Conservation (phyloP, 2,888 invertebrate genomes). For the Malachius bipustulatus region DNA sequence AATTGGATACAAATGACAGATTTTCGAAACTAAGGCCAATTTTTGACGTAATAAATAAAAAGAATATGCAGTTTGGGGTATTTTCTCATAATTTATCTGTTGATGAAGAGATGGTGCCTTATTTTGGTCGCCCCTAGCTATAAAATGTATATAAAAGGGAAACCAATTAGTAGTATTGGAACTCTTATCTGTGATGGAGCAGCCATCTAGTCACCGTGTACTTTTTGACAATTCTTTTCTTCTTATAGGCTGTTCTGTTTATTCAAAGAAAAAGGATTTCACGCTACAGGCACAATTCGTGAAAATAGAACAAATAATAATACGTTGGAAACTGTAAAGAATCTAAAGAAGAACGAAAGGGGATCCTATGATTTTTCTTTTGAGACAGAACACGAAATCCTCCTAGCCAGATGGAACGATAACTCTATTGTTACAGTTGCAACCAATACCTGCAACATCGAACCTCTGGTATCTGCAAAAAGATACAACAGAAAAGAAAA, state of each 20-base stretch:
- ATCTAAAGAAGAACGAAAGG: background rate
- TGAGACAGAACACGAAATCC: too few species aligned
- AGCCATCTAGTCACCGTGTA: background rate
- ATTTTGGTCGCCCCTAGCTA: constrained; percentile 1
- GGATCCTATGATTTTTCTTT: too few species aligned
- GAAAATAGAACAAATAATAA: background rate
- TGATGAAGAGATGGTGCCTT: background rate
- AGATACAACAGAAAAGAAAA: constrained; percentile 1
- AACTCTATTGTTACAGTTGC: constrained; percentile 1
- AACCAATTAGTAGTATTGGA: background rate
- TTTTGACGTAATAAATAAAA: background rate
- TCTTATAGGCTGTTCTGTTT: background rate
- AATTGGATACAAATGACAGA: too few species aligned
- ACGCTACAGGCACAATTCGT: constrained; percentile 1
- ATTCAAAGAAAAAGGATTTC: background rate
- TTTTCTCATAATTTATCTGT: constrained; percentile 1
- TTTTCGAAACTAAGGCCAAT: constrained; percentile 2
- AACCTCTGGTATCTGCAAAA: background rate
- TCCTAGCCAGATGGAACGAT: background rate
- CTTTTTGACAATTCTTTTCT: constrained; percentile 1
- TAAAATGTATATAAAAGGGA: background rate
- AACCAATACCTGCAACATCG: background rate
- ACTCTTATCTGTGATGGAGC: background rate
- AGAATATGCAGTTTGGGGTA: background rate
- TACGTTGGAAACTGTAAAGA: constrained; percentile 1